Conservation (phyloP, 2,888 invertebrate species). For the Pardosa pseudoannulata region DNA sequence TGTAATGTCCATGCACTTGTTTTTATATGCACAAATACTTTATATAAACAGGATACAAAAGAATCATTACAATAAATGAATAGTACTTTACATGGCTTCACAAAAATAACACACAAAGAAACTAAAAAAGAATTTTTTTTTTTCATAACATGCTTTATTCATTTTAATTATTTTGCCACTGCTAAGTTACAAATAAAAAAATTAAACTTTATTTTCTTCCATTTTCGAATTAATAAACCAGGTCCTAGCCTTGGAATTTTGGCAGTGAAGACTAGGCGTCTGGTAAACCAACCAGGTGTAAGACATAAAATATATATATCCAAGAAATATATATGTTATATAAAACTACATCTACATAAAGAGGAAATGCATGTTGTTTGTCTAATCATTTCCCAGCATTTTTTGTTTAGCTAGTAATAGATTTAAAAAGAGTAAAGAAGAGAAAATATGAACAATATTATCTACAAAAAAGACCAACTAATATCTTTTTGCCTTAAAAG, state of each 20-base stretch:
- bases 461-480: conserved; percentile 57
- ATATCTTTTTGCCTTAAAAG: neutral
- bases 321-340: conserved; percentile 71
- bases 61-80: no score
- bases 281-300: conserved; percentile 62
- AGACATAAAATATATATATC: conserved; percentile 72
- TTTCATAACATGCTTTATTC: conserved; percentile 70
- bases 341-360: conserved; percentile 72
- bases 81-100: no score
- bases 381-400: conserved; percentile 42
- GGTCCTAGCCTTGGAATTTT: conserved; percentile 70
- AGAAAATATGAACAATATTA: conserved; percentile 42
- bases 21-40: no score
- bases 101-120: no score
- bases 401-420: conserved; percentile 49
- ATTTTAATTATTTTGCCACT: conserved; percentile 69
- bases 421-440: conserved; percentile 58
- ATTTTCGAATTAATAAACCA: conserved; percentile 36
- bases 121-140: neutral
- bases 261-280: conserved; percentile 66
- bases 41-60: no score
- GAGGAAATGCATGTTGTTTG: conserved; percentile 35
- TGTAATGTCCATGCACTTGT: no score
- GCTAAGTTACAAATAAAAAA: conserved; percentile 70
- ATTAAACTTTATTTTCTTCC: conserved; percentile 23